Evolutionary conservation across 2,113 vertebrate species (phyloP).

Genomic region (Chaetura pelagica): DNA sequence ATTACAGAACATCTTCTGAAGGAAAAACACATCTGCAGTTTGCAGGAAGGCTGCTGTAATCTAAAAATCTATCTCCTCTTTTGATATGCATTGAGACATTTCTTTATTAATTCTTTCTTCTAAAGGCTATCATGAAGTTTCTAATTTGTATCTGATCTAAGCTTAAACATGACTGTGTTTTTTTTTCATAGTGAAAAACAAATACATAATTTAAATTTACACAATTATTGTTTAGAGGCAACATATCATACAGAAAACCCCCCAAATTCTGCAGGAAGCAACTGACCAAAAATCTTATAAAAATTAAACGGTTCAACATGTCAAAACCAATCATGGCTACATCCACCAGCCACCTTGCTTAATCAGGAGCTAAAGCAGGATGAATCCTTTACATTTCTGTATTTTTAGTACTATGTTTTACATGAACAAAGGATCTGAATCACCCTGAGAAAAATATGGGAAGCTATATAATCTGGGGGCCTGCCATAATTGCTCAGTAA

Average conservation of each 20-base stretch:
- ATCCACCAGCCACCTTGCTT: neutral
- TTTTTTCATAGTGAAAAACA: neutral
- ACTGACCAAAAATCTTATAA: neutral
- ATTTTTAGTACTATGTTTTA: neutral
- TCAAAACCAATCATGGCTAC: neutral
- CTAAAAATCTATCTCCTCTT: neutral
- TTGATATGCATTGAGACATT: neutral
- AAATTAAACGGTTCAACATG: neutral
- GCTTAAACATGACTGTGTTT: neutral
- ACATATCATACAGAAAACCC: neutral
- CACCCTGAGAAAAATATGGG: neutral
- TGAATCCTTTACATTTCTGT: neutral
- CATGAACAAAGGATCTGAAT: neutral
- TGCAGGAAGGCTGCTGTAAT: neutral
- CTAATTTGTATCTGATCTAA: neutral
- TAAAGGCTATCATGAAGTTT: neutral
- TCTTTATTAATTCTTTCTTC: neutral
- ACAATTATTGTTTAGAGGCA: neutral
- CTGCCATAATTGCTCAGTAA: neutral
- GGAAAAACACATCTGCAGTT: slow-evolving; percentile 17
- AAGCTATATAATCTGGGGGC: neutral
- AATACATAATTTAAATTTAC: neutral
- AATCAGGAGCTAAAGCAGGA: neutral
- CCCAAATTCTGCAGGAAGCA: neutral
- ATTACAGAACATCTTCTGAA: slow-evolving; percentile 52